Evolutionary conservation across 1,140 invertebrate species (phyloP).

Genomic region (Drosophila burlai): DNA sequence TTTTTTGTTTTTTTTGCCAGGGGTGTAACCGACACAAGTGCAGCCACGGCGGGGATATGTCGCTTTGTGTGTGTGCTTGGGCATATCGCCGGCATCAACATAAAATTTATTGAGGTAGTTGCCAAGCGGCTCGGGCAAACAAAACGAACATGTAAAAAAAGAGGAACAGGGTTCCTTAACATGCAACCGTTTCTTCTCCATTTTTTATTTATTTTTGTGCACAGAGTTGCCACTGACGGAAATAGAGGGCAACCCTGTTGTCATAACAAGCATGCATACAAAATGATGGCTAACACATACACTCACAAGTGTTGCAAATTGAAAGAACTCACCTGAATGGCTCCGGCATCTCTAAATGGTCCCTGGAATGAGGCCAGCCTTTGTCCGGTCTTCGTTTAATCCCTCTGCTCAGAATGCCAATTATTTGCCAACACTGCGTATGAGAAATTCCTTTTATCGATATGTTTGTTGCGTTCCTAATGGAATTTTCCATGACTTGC

Average conservation of each 20-base stretch:
- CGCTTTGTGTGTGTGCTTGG: conserved; percentile 28
- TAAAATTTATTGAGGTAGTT: conserved; percentile 81
- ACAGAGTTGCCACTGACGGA: conserved; percentile 31
- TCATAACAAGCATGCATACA: conserved; percentile 72
- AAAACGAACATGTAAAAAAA: conserved; percentile 33
- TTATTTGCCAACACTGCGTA: conserved; percentile 29
- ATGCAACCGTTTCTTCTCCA: conserved; percentile 49
- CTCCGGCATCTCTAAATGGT: neutral
- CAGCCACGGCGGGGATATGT: conserved; percentile 18
- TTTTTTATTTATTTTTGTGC: conserved; percentile 5
- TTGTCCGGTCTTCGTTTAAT: neutral
- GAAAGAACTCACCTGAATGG: conserved; percentile 29
- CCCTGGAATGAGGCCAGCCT: conserved; percentile 17
- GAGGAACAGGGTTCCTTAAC: conserved; percentile 30
- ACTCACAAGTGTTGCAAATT: conserved; percentile 42
- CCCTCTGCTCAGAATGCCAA: neutral
- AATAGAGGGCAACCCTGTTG: conserved; percentile 48
- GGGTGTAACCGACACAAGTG: conserved; percentile 62
- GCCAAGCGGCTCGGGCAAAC: conserved; percentile 49
- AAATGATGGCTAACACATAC: conserved; percentile 39
- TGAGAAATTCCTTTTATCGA: conserved; percentile 23
- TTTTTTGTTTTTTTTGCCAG: conserved; percentile 11
- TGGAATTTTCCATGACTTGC: conserved; percentile 16
- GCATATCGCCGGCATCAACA: conserved; percentile 69
- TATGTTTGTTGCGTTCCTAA: conserved; percentile 19